phyloP scores from a whole-genome alignment of 2,888 invertebrate genomes.

The Eretmocerus hayati region DNA sequence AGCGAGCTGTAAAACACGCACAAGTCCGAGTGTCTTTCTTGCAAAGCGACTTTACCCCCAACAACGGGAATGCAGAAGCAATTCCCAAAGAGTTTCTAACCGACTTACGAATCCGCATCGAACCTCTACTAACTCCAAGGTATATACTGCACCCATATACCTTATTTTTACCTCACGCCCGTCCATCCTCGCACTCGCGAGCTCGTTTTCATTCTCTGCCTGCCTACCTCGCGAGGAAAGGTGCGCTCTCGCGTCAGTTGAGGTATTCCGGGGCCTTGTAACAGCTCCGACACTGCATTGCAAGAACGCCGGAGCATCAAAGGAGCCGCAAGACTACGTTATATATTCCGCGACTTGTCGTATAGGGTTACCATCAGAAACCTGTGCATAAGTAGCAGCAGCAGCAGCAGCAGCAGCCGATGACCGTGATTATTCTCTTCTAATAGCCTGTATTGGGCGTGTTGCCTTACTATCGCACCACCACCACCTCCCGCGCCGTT shows the following conservation, averaged over 20 bases:
- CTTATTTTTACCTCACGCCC: no score
- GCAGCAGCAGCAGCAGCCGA: conserved; percentile 28
- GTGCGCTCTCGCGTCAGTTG: background rate
- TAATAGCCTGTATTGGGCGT: conserved; percentile 38
- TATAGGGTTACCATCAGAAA: conserved; percentile 38
- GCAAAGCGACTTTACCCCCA: no score
- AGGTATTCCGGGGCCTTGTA: conserved; percentile 47
- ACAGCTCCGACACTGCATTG: background rate
- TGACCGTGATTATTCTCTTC: conserved; percentile 32
- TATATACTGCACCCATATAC: no score
- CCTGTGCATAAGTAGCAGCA: background rate
- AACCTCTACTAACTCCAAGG: no score
- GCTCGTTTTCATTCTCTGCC: background rate
- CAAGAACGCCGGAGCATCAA: conserved; percentile 30
- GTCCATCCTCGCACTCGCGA: background rate
- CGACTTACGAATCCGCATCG: no score
- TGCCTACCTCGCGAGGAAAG: no score
- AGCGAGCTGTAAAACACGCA: no score
- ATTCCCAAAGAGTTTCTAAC: no score
- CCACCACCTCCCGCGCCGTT: no score
- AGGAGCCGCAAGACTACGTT: conserved; percentile 34
- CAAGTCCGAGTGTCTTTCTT: no score
- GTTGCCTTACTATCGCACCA: no score
- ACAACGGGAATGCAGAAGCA: no score
- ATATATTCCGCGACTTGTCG: conserved; percentile 9